Evolutionary conservation across 2,888 invertebrate species (phyloP), one percentile per base, ranked within the genome.

Genomic region (Xestia xanthographa): DNA sequence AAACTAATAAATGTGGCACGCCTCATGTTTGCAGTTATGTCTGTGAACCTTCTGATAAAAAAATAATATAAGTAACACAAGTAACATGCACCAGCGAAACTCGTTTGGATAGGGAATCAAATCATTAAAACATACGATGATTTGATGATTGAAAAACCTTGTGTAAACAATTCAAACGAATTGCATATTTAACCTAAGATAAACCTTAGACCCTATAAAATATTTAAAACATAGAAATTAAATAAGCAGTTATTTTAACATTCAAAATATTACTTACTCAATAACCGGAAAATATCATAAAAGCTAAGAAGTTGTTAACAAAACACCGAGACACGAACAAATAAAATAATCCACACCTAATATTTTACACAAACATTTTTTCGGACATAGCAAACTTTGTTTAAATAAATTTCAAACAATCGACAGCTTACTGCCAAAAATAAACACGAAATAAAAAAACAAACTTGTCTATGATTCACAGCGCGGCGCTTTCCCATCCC

Each of bases 381-480:
- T 87, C 88, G 83, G 86, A 83, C 83, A 75, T 63, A 85, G 74
- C 84, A 65, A 80, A 84, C 80, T 72, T 66, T 85, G 81, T 87
- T 85, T 86, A 63, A 63, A 63, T 63, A 63, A n/a, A 80, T 87
- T 82, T 66, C 82, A 87, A 85, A 86, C 84, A 87, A 86, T 72
- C 82, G 90, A 92, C 92, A 93, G 88, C 91, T 90, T 91, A 93
- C 94, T 93, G 92, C 90, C 89, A 93, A 93, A 92, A 92, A 92
- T 89, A 93, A 94, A 94, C 91, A 92, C 29, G 87, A 91, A 90
- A 91, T 79, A 89, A 87, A 88, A 77, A 70, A 87, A 80, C 58
- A 29, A 86, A 81, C 82, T 80, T 81, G 84, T 87, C 88, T 84
- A 87, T 90, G 88, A 91, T 89, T 92, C 91, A 91, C 84, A 65